Conservation (phyloP, 2,888 invertebrate genomes). For the Synanthedon formicaeformis region DNA sequence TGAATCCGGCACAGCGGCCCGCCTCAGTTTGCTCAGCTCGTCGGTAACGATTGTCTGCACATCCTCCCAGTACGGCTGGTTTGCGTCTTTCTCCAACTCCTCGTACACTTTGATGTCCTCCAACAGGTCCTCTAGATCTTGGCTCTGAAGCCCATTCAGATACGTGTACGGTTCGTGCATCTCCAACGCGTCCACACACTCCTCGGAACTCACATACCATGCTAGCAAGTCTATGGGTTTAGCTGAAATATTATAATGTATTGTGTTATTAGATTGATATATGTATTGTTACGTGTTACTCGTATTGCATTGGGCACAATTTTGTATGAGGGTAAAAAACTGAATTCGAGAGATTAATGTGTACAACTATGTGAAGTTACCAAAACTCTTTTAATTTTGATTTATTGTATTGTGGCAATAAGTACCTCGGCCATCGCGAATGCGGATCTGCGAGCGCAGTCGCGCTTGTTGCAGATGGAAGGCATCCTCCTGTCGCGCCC, state of each 20-base stretch:
- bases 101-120: constrained; percentile 96
- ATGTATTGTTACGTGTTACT: no score
- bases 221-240: constrained; percentile 98
- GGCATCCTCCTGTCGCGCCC: constrained; percentile 96
- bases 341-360: no score
- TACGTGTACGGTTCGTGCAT: constrained; percentile 99
- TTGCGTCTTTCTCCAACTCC: constrained; percentile 89
- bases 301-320: no score
- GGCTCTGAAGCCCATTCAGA: constrained; percentile 87
- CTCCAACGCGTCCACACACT: constrained; percentile 89
- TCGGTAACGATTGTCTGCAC: constrained; percentile 95
- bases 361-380: neutral
- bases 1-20: constrained; percentile 76
- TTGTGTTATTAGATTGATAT: no score
- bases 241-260: constrained; percentile 61
- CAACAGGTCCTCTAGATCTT: constrained; percentile 94
- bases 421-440: constrained; percentile 89
- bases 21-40: constrained; percentile 87
- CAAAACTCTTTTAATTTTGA: neutral
- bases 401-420: neutral
- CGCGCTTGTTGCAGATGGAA: constrained; percentile 98
- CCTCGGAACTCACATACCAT: constrained; percentile 93
- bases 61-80: constrained; percentile 95
- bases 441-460: constrained; percentile 92
- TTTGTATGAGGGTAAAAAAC: no score